Conservation (phyloP, 2,797 vertebrate genomes). For the Gymnoscopelus braueri region DNA sequence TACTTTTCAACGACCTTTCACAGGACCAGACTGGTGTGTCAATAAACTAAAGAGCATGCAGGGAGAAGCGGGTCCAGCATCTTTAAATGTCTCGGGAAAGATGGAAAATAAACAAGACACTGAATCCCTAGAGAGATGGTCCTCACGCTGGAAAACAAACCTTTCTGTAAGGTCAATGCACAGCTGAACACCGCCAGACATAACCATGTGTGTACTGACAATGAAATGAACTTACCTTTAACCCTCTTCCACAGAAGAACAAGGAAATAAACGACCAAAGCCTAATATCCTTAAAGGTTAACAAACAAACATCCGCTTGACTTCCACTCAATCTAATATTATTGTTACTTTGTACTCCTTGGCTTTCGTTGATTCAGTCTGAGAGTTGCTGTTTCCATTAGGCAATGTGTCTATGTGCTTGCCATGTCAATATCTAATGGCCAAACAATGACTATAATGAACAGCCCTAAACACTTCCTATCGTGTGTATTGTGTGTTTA, state of each 20-base stretch:
- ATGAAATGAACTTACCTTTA: conserved; percentile 60
- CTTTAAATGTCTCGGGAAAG: conserved; percentile 1
- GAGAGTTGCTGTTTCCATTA: no score
- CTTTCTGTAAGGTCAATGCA: neutral
- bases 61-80: neutral
- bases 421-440: no score
- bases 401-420: no score
- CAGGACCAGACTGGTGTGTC: neutral
- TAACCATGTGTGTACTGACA: neutral
- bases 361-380: no score
- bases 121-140: neutral
- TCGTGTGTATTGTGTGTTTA: no score
- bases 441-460: no score
- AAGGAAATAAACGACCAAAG: conserved; percentile 7
- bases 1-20: no score
- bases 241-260: neutral
- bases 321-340: neutral
- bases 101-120: neutral
- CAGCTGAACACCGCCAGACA: conserved; percentile 1
- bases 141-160: neutral
- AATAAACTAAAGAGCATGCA: neutral
- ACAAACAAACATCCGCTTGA: neutral
- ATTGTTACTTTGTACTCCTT: neutral
- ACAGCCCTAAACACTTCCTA: no score
- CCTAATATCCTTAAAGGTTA: neutral